These are phyloP conservation scores for Rhynchophorus ferrugineus DNA, from an alignment of 1,140 invertebrate species.

Conservation along the genomic window DNA sequence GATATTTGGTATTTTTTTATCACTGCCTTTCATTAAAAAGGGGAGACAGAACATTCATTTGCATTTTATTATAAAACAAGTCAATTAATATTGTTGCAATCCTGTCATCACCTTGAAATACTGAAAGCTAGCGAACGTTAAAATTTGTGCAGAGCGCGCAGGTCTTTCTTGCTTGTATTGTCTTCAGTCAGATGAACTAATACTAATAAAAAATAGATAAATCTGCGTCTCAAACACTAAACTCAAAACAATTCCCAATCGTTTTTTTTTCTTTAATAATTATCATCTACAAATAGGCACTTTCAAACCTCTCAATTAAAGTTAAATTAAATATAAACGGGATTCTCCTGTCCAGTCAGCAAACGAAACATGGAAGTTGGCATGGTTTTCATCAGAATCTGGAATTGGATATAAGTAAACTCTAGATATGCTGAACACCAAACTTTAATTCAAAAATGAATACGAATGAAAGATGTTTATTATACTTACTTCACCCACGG, in stretches of 20 bases:
- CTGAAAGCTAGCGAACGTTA: constrained; percentile 15
- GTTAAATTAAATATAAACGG: constrained; percentile 85
- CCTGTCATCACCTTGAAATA: neutral
- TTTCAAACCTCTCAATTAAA: constrained; percentile 38
- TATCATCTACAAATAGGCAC: constrained; percentile 43
- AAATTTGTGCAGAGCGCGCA: constrained; percentile 35
- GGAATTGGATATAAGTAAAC: no score
- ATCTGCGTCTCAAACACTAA: constrained; percentile 39
- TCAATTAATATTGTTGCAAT: neutral
- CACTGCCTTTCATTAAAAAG: neutral
- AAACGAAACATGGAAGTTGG: constrained; percentile 99
- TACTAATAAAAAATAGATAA: constrained; percentile 42
- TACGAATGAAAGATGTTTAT: no score
- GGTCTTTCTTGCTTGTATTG: constrained; percentile 40
- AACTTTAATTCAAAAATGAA: no score
- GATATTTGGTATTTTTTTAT: constrained; percentile 24
- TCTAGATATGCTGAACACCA: no score
- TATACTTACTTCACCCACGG: constrained; percentile 87
- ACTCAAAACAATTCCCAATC: constrained; percentile 37
- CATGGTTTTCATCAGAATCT: constrained; percentile 99
- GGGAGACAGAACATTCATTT: neutral
- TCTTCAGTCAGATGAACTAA: constrained; percentile 41
- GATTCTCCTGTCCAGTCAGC: constrained; percentile 97
- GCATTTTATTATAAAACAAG: constrained; percentile 7
- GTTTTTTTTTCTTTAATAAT: constrained; percentile 27